Conservation (phyloP, 2,888 invertebrate genomes). For the Cryptocheilus praepositus region DNA sequence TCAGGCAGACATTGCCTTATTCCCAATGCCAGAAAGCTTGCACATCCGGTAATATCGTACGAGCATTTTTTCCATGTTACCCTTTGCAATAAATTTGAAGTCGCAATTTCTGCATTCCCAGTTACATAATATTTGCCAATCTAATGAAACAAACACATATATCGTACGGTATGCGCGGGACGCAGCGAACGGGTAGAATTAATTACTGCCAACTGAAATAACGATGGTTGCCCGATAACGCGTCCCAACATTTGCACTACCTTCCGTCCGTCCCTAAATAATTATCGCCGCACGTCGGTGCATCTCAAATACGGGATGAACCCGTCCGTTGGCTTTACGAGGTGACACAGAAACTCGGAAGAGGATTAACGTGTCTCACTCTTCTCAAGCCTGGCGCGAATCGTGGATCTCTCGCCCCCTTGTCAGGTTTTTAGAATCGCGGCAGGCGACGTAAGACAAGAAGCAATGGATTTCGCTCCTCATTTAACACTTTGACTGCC, state of each 20-base stretch:
- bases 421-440: constrained; percentile 17
- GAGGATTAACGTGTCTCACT: constrained; percentile 29
- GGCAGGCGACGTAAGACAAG: constrained; percentile 3
- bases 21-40: neutral
- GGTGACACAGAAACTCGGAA: constrained; percentile 26
- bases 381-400: constrained; percentile 21
- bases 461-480: constrained; percentile 37
- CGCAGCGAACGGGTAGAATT: neutral
- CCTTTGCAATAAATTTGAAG: no score
- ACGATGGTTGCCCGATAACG: neutral
- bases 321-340: constrained; percentile 19
- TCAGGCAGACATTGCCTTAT: neutral
- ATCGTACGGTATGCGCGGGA: no score
- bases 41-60: neutral
- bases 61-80: neutral
- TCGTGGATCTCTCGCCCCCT: constrained; percentile 29
- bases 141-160: no score
- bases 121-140: no score
- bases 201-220: constrained; percentile 1
- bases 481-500: no score
- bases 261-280: constrained; percentile 2
- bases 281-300: neutral
- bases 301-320: constrained; percentile 12
- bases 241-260: constrained; percentile 7
- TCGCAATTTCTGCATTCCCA: no score